Conservation (phyloP, 2,113 vertebrate genomes). For the Cairina moschata region DNA sequence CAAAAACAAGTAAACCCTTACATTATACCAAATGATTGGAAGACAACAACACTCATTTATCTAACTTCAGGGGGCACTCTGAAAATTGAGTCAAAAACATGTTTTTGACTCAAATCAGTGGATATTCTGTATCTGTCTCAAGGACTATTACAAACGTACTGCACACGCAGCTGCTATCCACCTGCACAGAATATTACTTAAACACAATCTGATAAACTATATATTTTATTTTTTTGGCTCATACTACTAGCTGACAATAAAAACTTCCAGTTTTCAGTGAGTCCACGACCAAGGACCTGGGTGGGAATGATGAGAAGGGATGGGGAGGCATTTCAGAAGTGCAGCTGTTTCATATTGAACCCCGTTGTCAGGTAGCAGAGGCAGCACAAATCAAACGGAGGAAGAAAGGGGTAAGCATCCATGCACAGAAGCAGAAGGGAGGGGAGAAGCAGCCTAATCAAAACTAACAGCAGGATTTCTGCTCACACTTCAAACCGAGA, state of each 20-base stretch:
- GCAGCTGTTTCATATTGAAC: neutral
- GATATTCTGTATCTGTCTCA: neutral
- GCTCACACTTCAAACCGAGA: slow-evolving; percentile 23
- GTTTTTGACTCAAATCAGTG: neutral
- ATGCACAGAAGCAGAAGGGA: neutral
- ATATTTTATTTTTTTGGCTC: neutral
- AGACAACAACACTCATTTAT: neutral
- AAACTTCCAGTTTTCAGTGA: neutral
- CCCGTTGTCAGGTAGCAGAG: neutral
- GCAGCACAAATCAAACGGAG: neutral
- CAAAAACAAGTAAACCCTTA: neutral
- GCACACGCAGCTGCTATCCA: neutral
- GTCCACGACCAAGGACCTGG: neutral
- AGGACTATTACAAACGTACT: neutral
- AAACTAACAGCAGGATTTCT: slow-evolving; percentile 59
- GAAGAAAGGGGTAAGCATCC: neutral
- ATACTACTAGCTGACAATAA: neutral
- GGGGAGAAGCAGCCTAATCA: slow-evolving; percentile 38
- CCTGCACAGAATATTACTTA: neutral
- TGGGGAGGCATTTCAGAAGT: neutral
- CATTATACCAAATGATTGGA: neutral
- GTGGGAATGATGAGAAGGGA: neutral
- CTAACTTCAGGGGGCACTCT: neutral
- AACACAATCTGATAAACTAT: neutral
- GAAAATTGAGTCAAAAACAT: neutral